phyloP scores from a whole-genome alignment of 2,888 invertebrate species.

The Halictus ligatus region DNA sequence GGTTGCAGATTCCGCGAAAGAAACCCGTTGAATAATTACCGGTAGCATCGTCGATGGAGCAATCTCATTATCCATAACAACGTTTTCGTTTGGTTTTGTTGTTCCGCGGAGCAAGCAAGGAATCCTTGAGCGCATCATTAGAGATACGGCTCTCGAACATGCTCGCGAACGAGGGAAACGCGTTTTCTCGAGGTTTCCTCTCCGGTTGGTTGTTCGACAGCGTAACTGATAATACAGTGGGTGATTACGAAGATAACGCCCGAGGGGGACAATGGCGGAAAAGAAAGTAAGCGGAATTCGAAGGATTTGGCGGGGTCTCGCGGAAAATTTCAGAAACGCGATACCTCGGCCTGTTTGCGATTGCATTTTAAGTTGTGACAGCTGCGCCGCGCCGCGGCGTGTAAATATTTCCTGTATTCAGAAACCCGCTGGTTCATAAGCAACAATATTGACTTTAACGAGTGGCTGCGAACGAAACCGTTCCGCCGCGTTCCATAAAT shows the following conservation, averaged over 20 bases:
- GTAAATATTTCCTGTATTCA: neutral
- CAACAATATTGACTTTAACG: conserved; percentile 11
- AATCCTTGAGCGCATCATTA: conserved; percentile 44
- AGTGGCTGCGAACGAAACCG: neutral
- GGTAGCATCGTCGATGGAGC: conserved; percentile 9
- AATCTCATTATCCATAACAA: conserved; percentile 39
- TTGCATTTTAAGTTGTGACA: neutral
- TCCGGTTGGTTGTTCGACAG: conserved; percentile 26
- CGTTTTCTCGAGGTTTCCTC: conserved; percentile 18
- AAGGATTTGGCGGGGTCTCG: neutral
- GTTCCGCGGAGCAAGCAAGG: neutral
- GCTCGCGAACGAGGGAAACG: conserved; percentile 16
- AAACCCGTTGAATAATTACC: conserved; percentile 21
- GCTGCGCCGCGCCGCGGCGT: neutral
- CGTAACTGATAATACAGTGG: conserved; percentile 19
- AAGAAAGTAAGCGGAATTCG: neutral
- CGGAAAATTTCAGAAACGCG: neutral
- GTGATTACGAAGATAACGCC: neutral
- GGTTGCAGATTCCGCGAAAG: neutral
- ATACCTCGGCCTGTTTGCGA: neutral
- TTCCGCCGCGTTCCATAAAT: neutral
- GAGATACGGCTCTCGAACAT: conserved; percentile 31
- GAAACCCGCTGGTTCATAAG: conserved; percentile 7
- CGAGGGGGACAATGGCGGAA: neutral
- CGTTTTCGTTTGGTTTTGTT: conserved; percentile 37